These are phyloP conservation scores for Aselliscus stoliczkanus DNA, from an alignment of 2,797 vertebrate species.

Conservation along the genomic window DNA sequence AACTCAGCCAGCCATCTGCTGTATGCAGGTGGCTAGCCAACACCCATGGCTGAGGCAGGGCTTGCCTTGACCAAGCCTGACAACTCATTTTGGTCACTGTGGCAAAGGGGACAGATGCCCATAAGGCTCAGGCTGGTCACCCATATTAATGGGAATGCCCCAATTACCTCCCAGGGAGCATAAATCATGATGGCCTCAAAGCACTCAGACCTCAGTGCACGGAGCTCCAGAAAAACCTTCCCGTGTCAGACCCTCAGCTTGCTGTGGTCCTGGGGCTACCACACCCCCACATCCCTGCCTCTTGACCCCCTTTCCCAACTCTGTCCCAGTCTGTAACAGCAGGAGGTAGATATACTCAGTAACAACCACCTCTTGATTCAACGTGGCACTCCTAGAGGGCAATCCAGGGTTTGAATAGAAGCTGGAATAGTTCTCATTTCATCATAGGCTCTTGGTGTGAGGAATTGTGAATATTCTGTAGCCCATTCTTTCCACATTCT, in stretches of 20 bases:
- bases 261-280: not conserved
- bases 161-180: not conserved
- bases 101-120: slow-evolving; percentile 48
- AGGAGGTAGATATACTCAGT: not conserved
- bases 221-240: not conserved
- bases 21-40: not conserved
- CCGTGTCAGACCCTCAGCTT: not conserved
- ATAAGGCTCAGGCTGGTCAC: not conserved
- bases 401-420: not conserved
- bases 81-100: slow-evolving; percentile 32
- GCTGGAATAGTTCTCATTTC: not conserved
- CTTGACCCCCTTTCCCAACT: not conserved
- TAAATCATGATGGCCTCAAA: not conserved
- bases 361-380: not conserved
- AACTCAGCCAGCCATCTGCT: not conserved
- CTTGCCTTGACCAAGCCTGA: not conserved
- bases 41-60: not conserved
- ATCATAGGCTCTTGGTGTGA: not conserved
- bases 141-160: not conserved
- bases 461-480: not conserved
- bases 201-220: not conserved
- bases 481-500: not conserved
- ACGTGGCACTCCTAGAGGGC: not conserved
- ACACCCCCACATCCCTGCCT: not conserved
- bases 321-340: not conserved